Conservation (phyloP, 2,888 invertebrate genomes). For the Colostygia pectinataria region DNA sequence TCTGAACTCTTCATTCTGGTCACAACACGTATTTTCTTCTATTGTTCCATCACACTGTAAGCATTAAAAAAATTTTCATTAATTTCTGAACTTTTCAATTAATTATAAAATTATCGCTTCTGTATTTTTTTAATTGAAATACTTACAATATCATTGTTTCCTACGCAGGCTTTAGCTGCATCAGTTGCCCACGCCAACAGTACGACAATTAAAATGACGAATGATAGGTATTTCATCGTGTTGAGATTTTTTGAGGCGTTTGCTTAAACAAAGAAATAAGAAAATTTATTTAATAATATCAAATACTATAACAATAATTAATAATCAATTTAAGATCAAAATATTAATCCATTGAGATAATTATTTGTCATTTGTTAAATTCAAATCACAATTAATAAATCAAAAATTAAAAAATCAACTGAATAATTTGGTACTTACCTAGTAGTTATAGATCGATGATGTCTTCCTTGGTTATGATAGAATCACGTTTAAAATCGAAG, state of each 20-base stretch:
- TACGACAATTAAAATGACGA: slow-evolving; percentile 4
- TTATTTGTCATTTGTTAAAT: too few relatives aligned
- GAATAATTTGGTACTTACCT: background rate
- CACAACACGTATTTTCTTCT: slow-evolving; percentile 5
- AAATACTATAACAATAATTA: too few relatives aligned
- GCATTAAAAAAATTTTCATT: background rate
- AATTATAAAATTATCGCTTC: too few relatives aligned
- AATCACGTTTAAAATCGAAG: too few relatives aligned
- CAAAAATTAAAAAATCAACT: background rate
- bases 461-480: too few relatives aligned
- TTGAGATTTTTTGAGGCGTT: slow-evolving; percentile 1
- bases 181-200: slow-evolving; percentile 4
- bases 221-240: slow-evolving; percentile 5
- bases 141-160: slow-evolving; percentile 2
- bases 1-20: background rate
- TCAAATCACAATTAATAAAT: background rate
- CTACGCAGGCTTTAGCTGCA: slow-evolving; percentile 5
- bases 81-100: background rate
- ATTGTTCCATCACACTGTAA: slow-evolving; percentile 5
- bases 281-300: too few relatives aligned
- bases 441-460: background rate
- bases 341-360: background rate
- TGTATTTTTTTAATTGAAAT: background rate
- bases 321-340: background rate
- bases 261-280: background rate